phyloP scores from a whole-genome alignment of 2,797 vertebrate species.

The Bradypus variegatus region DNA sequence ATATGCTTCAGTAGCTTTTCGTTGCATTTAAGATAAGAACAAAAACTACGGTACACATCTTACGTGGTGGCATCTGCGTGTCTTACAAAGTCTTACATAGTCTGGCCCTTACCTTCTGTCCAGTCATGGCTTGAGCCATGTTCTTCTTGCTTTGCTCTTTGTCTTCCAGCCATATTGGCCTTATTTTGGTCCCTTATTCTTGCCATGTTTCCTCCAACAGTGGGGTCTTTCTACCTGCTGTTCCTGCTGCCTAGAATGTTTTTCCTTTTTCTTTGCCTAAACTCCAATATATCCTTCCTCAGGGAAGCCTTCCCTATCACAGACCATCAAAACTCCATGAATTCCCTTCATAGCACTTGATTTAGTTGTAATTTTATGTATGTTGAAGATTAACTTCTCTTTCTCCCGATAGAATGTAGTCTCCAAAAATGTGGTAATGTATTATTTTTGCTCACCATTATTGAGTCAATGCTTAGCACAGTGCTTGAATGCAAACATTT shows the following conservation, averaged over 20 bases:
- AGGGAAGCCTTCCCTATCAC: constrained; percentile 46
- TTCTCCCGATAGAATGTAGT: constrained; percentile 24
- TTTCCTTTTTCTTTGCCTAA: constrained; percentile 47
- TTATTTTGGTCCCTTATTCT: constrained; percentile 47
- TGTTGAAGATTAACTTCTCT: constrained; percentile 35
- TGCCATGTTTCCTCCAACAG: constrained; percentile 34
- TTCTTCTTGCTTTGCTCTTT: constrained; percentile 52
- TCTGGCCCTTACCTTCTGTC: constrained; percentile 37
- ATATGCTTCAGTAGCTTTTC: constrained; percentile 40
- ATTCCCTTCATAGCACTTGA: constrained; percentile 42
- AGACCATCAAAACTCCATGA: constrained; percentile 37
- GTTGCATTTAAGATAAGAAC: constrained; percentile 34
- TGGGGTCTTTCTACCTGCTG: constrained; percentile 39
- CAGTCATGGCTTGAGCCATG: constrained; percentile 31
- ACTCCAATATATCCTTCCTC: constrained; percentile 44
- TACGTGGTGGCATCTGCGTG: constrained; percentile 14
- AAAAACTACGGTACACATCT: constrained; percentile 21
- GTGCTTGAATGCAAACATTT: constrained; percentile 35
- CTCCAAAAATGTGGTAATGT: constrained; percentile 43
- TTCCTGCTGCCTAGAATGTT: constrained; percentile 43
- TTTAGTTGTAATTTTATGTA: constrained; percentile 39
- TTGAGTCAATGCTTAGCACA: constrained; percentile 2
- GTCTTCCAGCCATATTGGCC: constrained; percentile 37
- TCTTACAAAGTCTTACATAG: constrained; percentile 47
- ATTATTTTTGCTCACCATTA: constrained; percentile 36